Evolutionary conservation across 2,888 invertebrate species (phyloP), one percentile per base, ranked within the genome.

Genomic region (Spisula solida): DNA sequence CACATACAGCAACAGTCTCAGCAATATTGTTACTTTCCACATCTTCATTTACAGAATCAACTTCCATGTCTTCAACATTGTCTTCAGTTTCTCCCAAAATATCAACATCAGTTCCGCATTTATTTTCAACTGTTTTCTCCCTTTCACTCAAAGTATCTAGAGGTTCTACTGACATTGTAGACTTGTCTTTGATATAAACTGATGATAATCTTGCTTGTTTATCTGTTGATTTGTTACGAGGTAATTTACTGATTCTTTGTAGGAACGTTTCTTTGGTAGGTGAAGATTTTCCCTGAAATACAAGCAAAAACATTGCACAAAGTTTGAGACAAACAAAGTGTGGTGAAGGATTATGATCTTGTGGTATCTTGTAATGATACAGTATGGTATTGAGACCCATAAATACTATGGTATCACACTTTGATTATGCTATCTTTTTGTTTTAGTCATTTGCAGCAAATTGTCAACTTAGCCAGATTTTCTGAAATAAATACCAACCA

Each of bases 241-340:
- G 78, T 51, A 85, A 41, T 41, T 82, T 87, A 41, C 85, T 87
- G 51, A 89, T 85, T 75, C 87, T 87, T 41, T 89, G 82, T 10
- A 85, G 60, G 31, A 87, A 89, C 2, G 84, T 70, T 81, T 79
- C 81, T 79, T 81, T 87, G 18, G 31, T 81, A 56, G 60, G 84
- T n/a, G 78, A 34, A 31, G 83, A 75, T 48, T 75, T 83, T 47
- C 25, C 75, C 83, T 83, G 75, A 70, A 75, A 83, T 31, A 25
- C 41, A 20, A 51, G 16, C 51, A 51, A 51, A n/a, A 51, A 51
- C 16, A 51, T 8, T 60, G n/a, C 20, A 60, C 0, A 60, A 60
- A 2, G 6, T 25, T 10, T 18, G n/a, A 6, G n/a, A 56, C n/a
- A 56, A 56, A 16, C 6, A 56, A 56, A 56, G n/a, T 18, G n/a